A percentile compares a stretch with the other conserved stretches of the same genome.
phyloP scores from a whole-genome alignment of 2,113 vertebrate species.

The Peromyscus leucopus region DNA sequence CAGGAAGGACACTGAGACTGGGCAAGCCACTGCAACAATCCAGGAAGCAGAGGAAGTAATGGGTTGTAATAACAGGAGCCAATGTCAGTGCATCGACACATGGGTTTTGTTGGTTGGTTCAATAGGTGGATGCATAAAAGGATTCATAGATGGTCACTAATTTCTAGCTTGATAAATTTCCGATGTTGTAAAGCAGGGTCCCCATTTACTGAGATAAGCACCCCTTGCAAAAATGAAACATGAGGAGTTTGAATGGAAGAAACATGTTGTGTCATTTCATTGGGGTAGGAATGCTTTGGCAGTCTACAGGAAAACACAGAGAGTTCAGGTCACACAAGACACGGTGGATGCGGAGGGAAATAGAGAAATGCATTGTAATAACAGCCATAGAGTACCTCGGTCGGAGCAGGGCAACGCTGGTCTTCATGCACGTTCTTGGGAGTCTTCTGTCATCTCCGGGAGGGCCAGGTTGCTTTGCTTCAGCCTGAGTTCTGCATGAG shows the following conservation, averaged over 20 bases:
- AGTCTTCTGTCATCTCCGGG: not conserved
- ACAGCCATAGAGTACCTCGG: not conserved
- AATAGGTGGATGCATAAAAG: not conserved
- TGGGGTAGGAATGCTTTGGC: not conserved
- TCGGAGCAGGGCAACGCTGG: fast-evolving
- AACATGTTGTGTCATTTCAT: not conserved
- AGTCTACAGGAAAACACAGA: not conserved
- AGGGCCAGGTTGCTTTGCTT: not conserved
- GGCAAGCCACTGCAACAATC: not conserved
- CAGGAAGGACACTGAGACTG: not conserved
- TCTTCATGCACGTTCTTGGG: not conserved
- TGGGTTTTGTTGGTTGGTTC: not conserved
- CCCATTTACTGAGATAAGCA: not conserved
- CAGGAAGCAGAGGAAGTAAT: not conserved
- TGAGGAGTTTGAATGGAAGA: not conserved
- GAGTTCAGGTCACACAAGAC: not conserved
- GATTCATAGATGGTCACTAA: not conserved
- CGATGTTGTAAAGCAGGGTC: not conserved
- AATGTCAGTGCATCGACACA: not conserved
- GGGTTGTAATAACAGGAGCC: not conserved
- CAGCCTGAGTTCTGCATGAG: not conserved
- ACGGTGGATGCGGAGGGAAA: not conserved
- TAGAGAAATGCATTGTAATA: not conserved
- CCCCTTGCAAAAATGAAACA: not conserved
- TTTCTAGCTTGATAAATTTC: not conserved